Conservation (phyloP, 2,888 invertebrate genomes). For the Diabrotica balteata region DNA sequence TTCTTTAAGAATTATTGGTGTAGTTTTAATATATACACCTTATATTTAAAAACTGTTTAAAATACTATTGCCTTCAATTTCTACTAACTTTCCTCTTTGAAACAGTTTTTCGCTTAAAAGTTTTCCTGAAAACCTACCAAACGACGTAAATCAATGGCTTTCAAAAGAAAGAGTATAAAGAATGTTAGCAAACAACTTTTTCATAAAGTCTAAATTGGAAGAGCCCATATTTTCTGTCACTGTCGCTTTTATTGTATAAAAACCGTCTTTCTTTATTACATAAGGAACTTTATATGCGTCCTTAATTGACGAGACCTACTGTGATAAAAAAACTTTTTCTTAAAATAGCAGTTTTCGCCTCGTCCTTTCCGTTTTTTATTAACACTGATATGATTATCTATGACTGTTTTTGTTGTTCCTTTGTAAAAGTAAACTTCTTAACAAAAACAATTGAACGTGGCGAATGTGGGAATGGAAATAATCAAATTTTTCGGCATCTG, state of each 20-base stretch:
- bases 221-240: constrained; percentile 5
- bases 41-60: too few relatives aligned
- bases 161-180: not conserved
- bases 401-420: constrained; percentile 27
- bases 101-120: not conserved
- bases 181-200: constrained; percentile 6
- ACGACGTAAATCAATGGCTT: constrained; percentile 3
- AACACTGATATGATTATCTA: constrained; percentile 38
- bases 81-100: too few relatives aligned
- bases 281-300: constrained; percentile 20
- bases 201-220: constrained; percentile 12
- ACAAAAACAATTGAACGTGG: constrained; percentile 11
- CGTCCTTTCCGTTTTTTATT: constrained; percentile 8
- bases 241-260: constrained; percentile 1
- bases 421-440: constrained; percentile 6
- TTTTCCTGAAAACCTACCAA: not conserved
- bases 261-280: constrained; percentile 11
- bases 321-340: constrained; percentile 22
- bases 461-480: constrained; percentile 4
- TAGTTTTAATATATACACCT: too few relatives aligned
- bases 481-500: constrained; percentile 17
- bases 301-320: constrained; percentile 23
- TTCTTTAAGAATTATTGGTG: too few relatives aligned
- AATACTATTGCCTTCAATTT: too few relatives aligned
- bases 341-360: constrained; percentile 15